Conservation (phyloP, 2,113 vertebrate genomes). For the Poeciliopsis retropinna region DNA sequence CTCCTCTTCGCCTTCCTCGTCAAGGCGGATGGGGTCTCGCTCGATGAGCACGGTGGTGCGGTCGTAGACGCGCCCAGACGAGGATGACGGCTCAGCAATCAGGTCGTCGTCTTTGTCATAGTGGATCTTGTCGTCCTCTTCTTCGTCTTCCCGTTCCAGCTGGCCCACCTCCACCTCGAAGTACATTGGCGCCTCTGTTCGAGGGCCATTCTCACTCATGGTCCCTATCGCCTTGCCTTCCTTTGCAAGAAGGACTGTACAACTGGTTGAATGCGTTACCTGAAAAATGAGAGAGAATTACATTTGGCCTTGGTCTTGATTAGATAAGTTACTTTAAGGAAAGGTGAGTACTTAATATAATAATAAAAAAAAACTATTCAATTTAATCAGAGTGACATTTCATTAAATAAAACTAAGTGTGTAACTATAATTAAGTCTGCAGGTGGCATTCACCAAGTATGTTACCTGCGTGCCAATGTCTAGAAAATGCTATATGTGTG, state of each 20-base stretch:
- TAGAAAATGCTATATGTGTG: neutral
- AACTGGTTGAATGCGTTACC: constrained; percentile 27
- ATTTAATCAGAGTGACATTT: neutral
- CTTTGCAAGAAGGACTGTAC: constrained; percentile 54
- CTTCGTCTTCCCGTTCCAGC: constrained; percentile 78
- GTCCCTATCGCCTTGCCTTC: constrained; percentile 77
- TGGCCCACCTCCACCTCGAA: constrained; percentile 85
- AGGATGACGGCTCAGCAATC: constrained; percentile 85
- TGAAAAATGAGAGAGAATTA: constrained; percentile 26
- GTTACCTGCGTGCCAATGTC: neutral
- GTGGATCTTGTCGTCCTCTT: constrained; percentile 84
- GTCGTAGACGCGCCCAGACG: constrained; percentile 90
- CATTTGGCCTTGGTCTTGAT: neutral
- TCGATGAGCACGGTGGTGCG: constrained; percentile 98
- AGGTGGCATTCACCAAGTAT: neutral
- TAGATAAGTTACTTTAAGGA: neutral
- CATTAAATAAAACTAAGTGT: neutral
- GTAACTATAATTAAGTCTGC: neutral
- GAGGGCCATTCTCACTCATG: constrained; percentile 96
- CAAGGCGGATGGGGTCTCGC: constrained; percentile 90
- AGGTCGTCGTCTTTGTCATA: constrained; percentile 85
- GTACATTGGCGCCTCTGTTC: constrained; percentile 82
- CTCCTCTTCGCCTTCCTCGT: constrained; percentile 86
- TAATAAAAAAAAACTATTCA: too few species aligned
- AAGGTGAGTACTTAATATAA: neutral